phyloP scores from a whole-genome alignment of 2,888 invertebrate genomes.

The Mesoligia furuncula region DNA sequence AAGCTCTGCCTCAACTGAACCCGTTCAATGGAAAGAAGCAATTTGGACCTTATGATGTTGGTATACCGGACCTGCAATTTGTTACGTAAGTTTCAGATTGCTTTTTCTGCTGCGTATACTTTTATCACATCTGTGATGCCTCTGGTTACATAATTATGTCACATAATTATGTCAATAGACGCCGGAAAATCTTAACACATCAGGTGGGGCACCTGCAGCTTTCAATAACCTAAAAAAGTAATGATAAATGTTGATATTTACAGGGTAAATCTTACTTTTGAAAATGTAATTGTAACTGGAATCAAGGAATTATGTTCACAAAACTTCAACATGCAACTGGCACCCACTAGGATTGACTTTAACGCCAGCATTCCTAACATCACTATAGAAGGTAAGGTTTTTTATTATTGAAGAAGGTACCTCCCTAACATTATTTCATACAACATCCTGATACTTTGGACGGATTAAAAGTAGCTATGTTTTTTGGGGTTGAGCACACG shows the following conservation, averaged over 20 bases:
- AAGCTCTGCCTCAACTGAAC: slow-evolving; percentile 17
- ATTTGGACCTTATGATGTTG: slow-evolving; percentile 3
- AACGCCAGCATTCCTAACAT: slow-evolving; percentile 26
- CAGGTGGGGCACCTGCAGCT: not conserved
- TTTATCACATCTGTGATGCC: not conserved
- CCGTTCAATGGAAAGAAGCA: not conserved
- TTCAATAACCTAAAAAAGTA: not conserved
- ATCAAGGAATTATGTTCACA: not conserved
- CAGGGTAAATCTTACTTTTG: slow-evolving; percentile 24
- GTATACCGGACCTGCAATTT: slow-evolving; percentile 3
- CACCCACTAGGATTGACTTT: slow-evolving; percentile 23
- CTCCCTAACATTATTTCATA: not conserved
- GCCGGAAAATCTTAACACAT: not conserved
- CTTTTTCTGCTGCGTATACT: not conserved
- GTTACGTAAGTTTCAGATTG: slow-evolving; percentile 8
- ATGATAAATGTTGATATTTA: slow-evolving; percentile 1
- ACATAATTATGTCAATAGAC: not conserved
- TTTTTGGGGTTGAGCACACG: not conserved
- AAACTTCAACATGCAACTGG: slow-evolving; percentile 8
- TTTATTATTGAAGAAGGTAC: not conserved
- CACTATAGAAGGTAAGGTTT: slow-evolving; percentile 19
- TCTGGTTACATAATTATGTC: not conserved
- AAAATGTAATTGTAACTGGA: slow-evolving; percentile 26
- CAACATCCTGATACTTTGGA: not conserved
- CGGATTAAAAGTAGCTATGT: not conserved